Evolutionary conservation across 2,113 vertebrate genomes (phyloP).

Genomic region (Lophotis ruficrista): DNA sequence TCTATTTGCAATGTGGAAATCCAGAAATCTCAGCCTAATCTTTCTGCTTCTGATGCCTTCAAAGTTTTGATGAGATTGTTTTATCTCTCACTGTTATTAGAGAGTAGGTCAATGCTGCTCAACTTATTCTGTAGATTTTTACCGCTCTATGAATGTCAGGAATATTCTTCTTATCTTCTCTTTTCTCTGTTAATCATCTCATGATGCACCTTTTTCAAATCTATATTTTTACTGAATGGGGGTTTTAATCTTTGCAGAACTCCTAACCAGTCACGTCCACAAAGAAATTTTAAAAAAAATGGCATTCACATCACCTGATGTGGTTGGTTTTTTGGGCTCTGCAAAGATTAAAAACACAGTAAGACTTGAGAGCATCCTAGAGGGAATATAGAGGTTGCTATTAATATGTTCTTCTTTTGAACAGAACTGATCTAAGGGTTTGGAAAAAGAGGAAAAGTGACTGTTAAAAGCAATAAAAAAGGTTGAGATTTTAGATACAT

Average conservation of each 20-base stretch:
- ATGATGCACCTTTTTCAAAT: constrained; percentile 48
- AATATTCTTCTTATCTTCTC: constrained; percentile 62
- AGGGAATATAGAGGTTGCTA: constrained; percentile 66
- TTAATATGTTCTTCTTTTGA: constrained; percentile 69
- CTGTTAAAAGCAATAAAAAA: constrained; percentile 58
- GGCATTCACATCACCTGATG: constrained; percentile 65
- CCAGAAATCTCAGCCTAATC: constrained; percentile 35
- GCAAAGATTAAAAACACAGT: constrained; percentile 74
- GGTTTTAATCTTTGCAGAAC: constrained; percentile 64
- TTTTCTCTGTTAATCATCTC: constrained; percentile 63
- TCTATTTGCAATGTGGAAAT: constrained; percentile 46
- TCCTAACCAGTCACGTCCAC: constrained; percentile 47
- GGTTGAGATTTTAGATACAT: background rate
- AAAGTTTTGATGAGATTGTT: constrained; percentile 38
- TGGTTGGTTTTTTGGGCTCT: constrained; percentile 56
- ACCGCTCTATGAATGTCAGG: constrained; percentile 10
- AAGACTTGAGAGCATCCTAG: constrained; percentile 62
- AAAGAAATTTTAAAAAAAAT: constrained; percentile 64
- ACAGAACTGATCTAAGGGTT: constrained; percentile 50
- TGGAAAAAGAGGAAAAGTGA: constrained; percentile 65
- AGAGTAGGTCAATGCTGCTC: constrained; percentile 38
- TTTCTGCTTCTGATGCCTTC: constrained; percentile 15
- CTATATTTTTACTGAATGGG: constrained; percentile 57
- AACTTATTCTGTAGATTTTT: constrained; percentile 37
- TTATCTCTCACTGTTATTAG: constrained; percentile 44